phyloP scores from a whole-genome alignment of 2,113 vertebrate species.

The Notarius quadriscutis region DNA sequence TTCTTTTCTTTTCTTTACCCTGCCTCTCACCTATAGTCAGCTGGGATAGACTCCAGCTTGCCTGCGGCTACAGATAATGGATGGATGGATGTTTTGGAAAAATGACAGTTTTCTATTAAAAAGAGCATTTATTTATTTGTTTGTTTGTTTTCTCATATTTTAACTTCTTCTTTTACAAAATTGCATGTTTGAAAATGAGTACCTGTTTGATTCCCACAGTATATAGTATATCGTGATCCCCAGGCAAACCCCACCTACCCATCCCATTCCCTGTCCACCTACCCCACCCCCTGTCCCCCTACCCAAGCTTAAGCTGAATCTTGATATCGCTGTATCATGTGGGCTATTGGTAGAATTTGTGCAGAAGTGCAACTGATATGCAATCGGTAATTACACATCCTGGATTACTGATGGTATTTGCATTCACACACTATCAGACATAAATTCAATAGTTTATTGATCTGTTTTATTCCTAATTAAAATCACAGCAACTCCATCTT shows the following conservation, averaged over 20 bases:
- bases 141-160: background rate
- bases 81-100: no score
- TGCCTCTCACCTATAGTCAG: no score
- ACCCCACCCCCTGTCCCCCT: no score
- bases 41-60: no score
- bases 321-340: background rate
- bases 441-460: slow-evolving; percentile 30
- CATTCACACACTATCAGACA: background rate
- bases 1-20: no score
- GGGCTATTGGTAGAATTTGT: background rate
- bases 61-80: no score
- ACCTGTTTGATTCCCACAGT: background rate
- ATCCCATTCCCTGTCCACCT: no score
- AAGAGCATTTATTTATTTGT: background rate
- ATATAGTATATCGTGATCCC: background rate
- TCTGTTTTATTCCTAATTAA: slow-evolving; percentile 38
- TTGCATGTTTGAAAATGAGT: background rate
- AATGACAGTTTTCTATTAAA: background rate
- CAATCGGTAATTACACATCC: background rate
- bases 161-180: no score
- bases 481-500: slow-evolving; percentile 24
- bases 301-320: background rate
- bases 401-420: background rate
- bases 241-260: background rate
- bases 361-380: background rate